Conservation (phyloP, 2,888 invertebrate genomes). For the Spodoptera littoralis region DNA sequence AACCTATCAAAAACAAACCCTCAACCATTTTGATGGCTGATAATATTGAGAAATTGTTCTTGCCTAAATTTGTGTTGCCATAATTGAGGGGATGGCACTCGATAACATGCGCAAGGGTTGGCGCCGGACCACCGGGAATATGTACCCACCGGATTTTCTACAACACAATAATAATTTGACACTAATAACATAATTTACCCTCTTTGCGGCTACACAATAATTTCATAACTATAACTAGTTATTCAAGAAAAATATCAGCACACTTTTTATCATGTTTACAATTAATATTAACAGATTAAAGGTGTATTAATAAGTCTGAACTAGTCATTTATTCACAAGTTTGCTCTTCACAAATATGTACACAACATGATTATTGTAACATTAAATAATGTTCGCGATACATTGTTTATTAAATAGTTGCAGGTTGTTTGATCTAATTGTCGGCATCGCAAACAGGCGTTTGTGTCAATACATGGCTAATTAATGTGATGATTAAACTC, state of each 20-base stretch:
- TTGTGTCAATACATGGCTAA: constrained; percentile 83
- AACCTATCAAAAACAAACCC: constrained; percentile 82
- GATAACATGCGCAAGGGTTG: constrained; percentile 48
- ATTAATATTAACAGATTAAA: constrained; percentile 16
- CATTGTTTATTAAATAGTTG: constrained; percentile 76
- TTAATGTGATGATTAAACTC: constrained; percentile 84
- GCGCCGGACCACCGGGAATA: constrained; percentile 43
- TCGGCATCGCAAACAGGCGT: constrained; percentile 79
- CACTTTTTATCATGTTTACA: neutral
- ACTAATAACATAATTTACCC: constrained; percentile 44
- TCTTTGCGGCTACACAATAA: constrained; percentile 11
- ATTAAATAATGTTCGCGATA: constrained; percentile 51
- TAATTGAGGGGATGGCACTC: constrained; percentile 53
- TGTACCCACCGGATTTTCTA: constrained; percentile 44
- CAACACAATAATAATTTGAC: constrained; percentile 36
- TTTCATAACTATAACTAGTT: neutral
- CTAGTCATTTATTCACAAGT: constrained; percentile 36
- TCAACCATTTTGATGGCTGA: constrained; percentile 74
- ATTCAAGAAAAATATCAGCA: neutral
- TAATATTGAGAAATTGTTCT: constrained; percentile 72
- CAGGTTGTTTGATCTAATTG: constrained; percentile 81
- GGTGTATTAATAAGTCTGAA: constrained; percentile 14
- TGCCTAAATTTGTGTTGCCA: constrained; percentile 52
- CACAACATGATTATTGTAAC: constrained; percentile 33
- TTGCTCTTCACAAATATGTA: constrained; percentile 34